Evolutionary conservation across 2,113 vertebrate genomes (phyloP).

Genomic region (Tachysurus fulvidraco): DNA sequence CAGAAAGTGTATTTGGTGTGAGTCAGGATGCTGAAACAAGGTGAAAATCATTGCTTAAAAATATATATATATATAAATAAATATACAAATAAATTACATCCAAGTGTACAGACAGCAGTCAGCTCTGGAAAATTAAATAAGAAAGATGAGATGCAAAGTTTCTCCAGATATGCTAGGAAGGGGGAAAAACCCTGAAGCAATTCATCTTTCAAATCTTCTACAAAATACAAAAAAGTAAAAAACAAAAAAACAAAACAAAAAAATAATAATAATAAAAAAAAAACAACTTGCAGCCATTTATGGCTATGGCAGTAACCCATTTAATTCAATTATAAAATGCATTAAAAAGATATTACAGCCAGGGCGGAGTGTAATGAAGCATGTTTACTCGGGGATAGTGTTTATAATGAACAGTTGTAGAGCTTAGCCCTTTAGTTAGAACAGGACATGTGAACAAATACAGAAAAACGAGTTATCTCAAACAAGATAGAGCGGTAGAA

Average conservation of each 20-base stretch:
- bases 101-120: conserved; percentile 45
- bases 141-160: conserved; percentile 55
- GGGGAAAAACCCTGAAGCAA: conserved; percentile 53
- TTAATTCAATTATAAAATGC: conserved; percentile 84
- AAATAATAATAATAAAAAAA: conserved; percentile 31
- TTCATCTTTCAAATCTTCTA: conserved; percentile 60
- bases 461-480: conserved; percentile 34
- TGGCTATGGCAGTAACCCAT: conserved; percentile 74
- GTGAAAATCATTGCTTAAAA: conserved; percentile 23
- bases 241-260: conserved; percentile 44
- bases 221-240: conserved; percentile 35
- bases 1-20: background rate
- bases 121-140: conserved; percentile 52
- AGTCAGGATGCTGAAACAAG: conserved; percentile 14
- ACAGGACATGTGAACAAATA: conserved; percentile 54
- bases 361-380: conserved; percentile 79
- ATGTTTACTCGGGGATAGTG: conserved; percentile 80
- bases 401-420: conserved; percentile 79
- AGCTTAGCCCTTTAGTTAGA: conserved; percentile 65
- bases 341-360: conserved; percentile 83
- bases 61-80: background rate
- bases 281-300: conserved; percentile 69
- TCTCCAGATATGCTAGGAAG: conserved; percentile 50
- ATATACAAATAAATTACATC: conserved; percentile 56
- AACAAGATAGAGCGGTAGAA: conserved; percentile 31